Evolutionary conservation across 1,140 invertebrate species (phyloP), one percentile per base, ranked within the genome.

Genomic region (Phymorhynchus buccinoides): DNA sequence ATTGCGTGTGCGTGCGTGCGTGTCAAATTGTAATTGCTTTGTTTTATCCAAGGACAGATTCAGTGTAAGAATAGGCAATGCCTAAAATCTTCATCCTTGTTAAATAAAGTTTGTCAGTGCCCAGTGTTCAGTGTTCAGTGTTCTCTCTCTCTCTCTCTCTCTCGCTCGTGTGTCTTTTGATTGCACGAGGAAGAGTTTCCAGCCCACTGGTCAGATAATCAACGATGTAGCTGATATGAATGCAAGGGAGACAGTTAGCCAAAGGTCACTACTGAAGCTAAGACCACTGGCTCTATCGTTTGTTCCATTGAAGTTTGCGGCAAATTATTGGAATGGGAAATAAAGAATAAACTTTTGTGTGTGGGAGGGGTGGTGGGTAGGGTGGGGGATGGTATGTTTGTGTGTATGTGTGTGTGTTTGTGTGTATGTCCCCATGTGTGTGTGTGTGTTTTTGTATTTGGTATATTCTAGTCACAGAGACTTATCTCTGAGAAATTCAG

Each of bases 101-200:
- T n/a, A n/a, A n/a, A n/a, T n/a, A n/a, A n/a, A n/a, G n/a, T n/a
- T n/a, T n/a, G n/a, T n/a, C n/a, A n/a, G n/a, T n/a, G n/a, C n/a
- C n/a, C n/a, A n/a, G n/a, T n/a, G n/a, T n/a, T n/a, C n/a, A n/a
- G n/a, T n/a, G n/a, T n/a, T n/a, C n/a, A 0, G 30, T 16, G 18
- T 68, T 68, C 62, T 27, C 30, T 18, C 32, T 9, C 68, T 18
- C 68, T 6, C 68, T 9, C 1, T 18, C 37, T 9, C 16, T 30
- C n/a, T n/a, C n/a, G n/a, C n/a, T n/a, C n/a, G 18, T 37, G 2
- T 37, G 32, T 37, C 73, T 75, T 75, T 37, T 75, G 73, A 75
- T 75, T 75, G 73, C 73, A 39, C 27, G 16, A 27, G 35, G 73
- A 75, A 12, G 73, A 75, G 73, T 75, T 75, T 75, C 35, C 37